Percentiles rank a stretch among this genome's conserved stretches.
phyloP scores from a whole-genome alignment of 2,113 vertebrate species.

The Podarcis muralis region DNA sequence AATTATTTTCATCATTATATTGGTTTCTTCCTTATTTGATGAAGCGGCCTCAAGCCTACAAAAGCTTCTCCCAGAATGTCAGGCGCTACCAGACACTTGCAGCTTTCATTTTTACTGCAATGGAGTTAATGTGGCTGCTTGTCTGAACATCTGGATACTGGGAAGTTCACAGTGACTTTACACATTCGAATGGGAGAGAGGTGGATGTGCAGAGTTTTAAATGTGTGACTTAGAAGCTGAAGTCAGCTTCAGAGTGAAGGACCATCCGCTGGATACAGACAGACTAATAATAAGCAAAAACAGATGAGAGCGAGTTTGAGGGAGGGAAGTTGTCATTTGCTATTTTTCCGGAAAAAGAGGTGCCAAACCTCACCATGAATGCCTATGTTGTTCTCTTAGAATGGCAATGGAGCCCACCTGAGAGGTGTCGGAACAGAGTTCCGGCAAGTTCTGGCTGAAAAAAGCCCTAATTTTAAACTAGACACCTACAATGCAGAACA shows the following conservation, averaged over 20 bases:
- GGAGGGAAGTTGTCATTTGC: too few relatives aligned
- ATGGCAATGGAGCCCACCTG: too few relatives aligned
- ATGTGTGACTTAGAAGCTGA: neutral
- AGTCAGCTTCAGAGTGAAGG: neutral
- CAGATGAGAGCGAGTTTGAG: neutral
- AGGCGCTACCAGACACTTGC: neutral
- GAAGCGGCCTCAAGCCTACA: neutral
- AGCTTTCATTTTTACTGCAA: neutral
- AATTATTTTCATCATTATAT: too few relatives aligned
- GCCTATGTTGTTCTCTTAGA: too few relatives aligned
- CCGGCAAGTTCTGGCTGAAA: too few relatives aligned
- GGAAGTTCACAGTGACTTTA: neutral
- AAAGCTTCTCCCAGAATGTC: neutral
- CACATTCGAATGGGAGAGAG: neutral
- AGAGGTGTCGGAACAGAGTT: too few relatives aligned
- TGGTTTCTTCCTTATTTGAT: neutral
- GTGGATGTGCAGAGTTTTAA: neutral
- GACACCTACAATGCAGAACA: too few relatives aligned
- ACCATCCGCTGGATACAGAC: neutral
- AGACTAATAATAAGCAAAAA: neutral
- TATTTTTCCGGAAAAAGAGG: too few relatives aligned
- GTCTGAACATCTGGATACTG: neutral
- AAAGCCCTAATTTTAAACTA: too few relatives aligned
- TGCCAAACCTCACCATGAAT: too few relatives aligned
- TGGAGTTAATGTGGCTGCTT: neutral